Conservation (phyloP, 2,113 vertebrate species). For the Dicrurus megarhynchus region DNA sequence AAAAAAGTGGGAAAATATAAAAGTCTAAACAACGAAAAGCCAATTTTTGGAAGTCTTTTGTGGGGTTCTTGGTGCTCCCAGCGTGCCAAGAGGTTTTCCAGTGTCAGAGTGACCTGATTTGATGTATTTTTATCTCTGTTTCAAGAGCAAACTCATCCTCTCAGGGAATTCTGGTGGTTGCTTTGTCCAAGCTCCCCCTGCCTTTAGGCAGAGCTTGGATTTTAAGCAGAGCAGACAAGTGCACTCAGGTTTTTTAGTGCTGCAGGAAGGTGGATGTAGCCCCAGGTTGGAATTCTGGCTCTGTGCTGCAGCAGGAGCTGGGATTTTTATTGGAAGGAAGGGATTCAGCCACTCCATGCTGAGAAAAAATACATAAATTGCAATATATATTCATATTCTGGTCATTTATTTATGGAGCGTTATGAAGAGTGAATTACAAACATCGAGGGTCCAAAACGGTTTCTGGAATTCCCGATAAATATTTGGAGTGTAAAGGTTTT, state of each 20-base stretch:
- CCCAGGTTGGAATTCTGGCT: background rate
- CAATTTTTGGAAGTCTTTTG: background rate
- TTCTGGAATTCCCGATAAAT: background rate
- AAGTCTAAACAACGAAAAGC: background rate
- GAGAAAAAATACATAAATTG: background rate
- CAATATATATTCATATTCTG: fast-evolving
- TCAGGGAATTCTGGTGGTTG: background rate
- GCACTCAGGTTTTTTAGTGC: background rate
- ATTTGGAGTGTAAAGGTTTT: background rate
- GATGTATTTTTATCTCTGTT: background rate
- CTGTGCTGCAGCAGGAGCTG: background rate
- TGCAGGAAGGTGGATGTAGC: background rate
- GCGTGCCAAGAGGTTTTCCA: background rate
- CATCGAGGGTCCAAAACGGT: background rate
- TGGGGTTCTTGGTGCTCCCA: background rate
- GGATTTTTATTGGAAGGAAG: background rate
- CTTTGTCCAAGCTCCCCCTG: background rate
- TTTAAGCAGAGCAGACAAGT: background rate
- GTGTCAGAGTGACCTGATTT: background rate
- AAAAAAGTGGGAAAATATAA: background rate
- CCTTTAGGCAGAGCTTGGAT: background rate
- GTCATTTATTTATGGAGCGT: fast-evolving
- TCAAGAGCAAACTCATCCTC: background rate
- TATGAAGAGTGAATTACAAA: background rate
- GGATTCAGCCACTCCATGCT: fast-evolving